Evolutionary conservation across 2,888 invertebrate species (phyloP), one percentile per base, ranked within the genome.

Genomic region (Muschampia staudingeri): DNA sequence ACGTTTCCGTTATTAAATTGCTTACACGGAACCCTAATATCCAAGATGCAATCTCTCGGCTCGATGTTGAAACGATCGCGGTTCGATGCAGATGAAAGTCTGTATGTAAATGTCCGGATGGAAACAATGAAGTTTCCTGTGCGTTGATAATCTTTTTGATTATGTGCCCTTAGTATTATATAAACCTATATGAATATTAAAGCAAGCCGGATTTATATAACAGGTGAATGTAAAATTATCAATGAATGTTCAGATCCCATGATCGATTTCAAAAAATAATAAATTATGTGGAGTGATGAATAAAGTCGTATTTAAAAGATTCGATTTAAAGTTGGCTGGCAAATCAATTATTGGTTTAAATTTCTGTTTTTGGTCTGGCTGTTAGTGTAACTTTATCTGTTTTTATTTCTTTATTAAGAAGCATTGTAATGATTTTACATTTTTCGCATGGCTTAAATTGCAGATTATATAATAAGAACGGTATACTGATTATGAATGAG

Each of bases 61-160:
- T 91, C 90, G 87, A 90, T 69, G 85, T 88, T 87, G 88, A 90
- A 91, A 90, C 91, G 91, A 92, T 92, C 88, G 86, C 81, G 84
- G 86, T 86, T 90, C 90, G 90, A 91, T 93, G 94, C 93, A 93
- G 93, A 93, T 94, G 92, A 89, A 84, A 88, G 90, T 86, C 89
- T 92, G 91, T 95, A 96, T 96, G 95, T 95, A 95, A 96, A 96
- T 96, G 90, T 93, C 86, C 86, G 86, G 86, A 83, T 90, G 93
- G 92, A 94, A 94, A 96, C 96, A 96, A 95, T 95, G 92, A 93
- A 89, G 88, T 94, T 94, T 94, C 94, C 94, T 92, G 89, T 88
- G 77, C 80, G 93, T 88, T 93, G 96, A 95, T 95, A 93, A 96
- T 95, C 94, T 84, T 86, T 94, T 91, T 82, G 79, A 86, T 88